Evolutionary conservation across 2,888 invertebrate genomes (phyloP), one percentile per base, ranked within the genome.

Genomic region (Hyppa rectilinea): DNA sequence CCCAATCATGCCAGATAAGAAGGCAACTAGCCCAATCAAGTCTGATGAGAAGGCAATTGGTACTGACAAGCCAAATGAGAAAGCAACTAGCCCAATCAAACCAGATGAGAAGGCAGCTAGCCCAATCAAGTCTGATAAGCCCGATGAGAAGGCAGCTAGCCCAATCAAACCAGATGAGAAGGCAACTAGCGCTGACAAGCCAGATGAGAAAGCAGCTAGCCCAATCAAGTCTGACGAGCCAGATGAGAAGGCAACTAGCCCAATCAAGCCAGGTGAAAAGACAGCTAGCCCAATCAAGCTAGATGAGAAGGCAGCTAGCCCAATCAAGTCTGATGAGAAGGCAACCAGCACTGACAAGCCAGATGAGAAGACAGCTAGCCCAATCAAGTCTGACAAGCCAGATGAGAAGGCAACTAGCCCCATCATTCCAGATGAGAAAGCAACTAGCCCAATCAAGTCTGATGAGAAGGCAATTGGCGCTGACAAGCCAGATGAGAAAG

Each of bases 31-130:
- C 9, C 49, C 58, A 0, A 26, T 69, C 4, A 76, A 76, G n/a
- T 34, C 43, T 4, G 80, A 78, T 0, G 71, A 67, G 0, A 64
- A n/a, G n/a, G n/a, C n/a, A n/a, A n/a, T n/a, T n/a, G n/a, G n/a
- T n/a, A n/a, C n/a, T n/a, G n/a, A n/a, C 12, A 10, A 34, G 23
- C 9, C n/a, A 14, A 59, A 62, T n/a, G 62, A 53, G 5, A 74
- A 75, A 23, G 34, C 10, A 47, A 40, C 56, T 36, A 73, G 64
- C 36, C 55, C 55, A 12, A 10, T 61, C 2, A 38, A 62, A 3
- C 4, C 6, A 12, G 31, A 6, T 31, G 6, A 31, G 0, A 80
- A 75, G 4, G 56, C 5, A 31, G 20, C 53, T 10, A 81, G 67
- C 43, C 78, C 45, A 9, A 43, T 26, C 0, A 45, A 75, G 4